A percentile compares a stretch with the other conserved stretches of the same genome.
Evolutionary conservation across 2,113 vertebrate species (phyloP).

Genomic region (Oreochromis aureus): DNA sequence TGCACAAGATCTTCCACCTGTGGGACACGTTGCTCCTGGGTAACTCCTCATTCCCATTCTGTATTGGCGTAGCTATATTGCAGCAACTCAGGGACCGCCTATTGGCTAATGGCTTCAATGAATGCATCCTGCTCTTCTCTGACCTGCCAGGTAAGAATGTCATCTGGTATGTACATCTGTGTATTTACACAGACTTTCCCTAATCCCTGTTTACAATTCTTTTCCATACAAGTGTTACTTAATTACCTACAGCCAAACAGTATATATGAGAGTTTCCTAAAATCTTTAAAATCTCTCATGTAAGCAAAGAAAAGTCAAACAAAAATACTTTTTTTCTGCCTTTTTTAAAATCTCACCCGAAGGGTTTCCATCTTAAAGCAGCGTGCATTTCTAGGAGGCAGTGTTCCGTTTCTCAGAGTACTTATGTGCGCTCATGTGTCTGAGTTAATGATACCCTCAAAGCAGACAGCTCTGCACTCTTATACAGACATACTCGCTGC

Average conservation of each 20-base stretch:
- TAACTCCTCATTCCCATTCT: conserved; percentile 96
- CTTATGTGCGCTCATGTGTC: conserved; percentile 3
- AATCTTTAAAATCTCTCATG: not conserved
- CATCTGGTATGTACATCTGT: not conserved
- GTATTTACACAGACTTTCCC: not conserved
- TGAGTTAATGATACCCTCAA: conserved; percentile 23
- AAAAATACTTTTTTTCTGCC: not conserved
- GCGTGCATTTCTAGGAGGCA: not conserved
- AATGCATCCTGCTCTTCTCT: conserved; percentile 98
- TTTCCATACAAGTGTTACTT: not conserved
- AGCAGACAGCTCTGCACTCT: conserved; percentile 2
- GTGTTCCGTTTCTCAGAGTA: not conserved
- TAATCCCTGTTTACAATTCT: not conserved
- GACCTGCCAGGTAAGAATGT: conserved; percentile 87
- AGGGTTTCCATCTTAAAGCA: not conserved
- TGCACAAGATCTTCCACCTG: conserved; percentile 99
- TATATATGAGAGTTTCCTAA: not conserved
- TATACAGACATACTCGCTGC: not conserved
- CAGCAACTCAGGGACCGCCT: conserved; percentile 93
- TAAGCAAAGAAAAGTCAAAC: not conserved
- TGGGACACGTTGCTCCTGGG: conserved; percentile 96
- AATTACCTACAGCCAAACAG: not conserved
- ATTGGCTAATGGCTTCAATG: conserved; percentile 95
- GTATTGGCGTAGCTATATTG: conserved; percentile 94
- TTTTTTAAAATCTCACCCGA: not conserved